A percentile compares a stretch with the other conserved stretches of the same genome.
Evolutionary conservation across 2,888 invertebrate species (phyloP).

Genomic region (Luffia ferchaultella): DNA sequence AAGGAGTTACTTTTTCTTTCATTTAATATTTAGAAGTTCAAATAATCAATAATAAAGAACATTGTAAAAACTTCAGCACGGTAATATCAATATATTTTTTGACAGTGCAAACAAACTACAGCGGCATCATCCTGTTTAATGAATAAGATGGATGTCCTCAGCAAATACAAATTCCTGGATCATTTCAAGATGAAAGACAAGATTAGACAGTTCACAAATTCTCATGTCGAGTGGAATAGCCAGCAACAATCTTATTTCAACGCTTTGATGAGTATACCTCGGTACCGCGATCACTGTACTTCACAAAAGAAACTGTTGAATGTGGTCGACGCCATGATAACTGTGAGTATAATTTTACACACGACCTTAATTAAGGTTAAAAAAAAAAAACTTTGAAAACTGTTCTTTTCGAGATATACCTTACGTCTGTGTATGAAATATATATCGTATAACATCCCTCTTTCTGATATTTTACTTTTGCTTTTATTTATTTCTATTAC

Average conservation of each 20-base stretch:
- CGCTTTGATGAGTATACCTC: constrained; percentile 27
- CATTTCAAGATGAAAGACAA: constrained; percentile 46
- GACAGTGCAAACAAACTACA: constrained; percentile 37
- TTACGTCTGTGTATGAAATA: too few relatives aligned
- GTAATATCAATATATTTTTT: background rate
- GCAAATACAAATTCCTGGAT: constrained; percentile 46
- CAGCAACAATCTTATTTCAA: constrained; percentile 25
- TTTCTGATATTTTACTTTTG: too few relatives aligned
- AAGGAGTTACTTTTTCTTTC: too few relatives aligned
- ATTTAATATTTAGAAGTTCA: too few relatives aligned
- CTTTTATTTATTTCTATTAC: too few relatives aligned
- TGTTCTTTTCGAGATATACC: too few relatives aligned
- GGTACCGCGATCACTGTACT: constrained; percentile 38
- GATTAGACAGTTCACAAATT: constrained; percentile 26
- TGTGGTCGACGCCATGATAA: constrained; percentile 42
- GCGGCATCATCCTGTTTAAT: constrained; percentile 36
- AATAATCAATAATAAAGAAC: too few relatives aligned
- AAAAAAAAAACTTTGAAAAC: too few relatives aligned
- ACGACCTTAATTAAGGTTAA: too few relatives aligned
- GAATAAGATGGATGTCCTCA: constrained; percentile 39
- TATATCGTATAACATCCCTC: too few relatives aligned
- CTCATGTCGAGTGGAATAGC: constrained; percentile 23
- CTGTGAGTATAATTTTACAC: constrained; percentile 31
- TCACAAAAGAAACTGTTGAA: constrained; percentile 44
- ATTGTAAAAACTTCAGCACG: background rate